Evolutionary conservation across 1,140 invertebrate species (phyloP).

Genomic region (Galleria mellonella): DNA sequence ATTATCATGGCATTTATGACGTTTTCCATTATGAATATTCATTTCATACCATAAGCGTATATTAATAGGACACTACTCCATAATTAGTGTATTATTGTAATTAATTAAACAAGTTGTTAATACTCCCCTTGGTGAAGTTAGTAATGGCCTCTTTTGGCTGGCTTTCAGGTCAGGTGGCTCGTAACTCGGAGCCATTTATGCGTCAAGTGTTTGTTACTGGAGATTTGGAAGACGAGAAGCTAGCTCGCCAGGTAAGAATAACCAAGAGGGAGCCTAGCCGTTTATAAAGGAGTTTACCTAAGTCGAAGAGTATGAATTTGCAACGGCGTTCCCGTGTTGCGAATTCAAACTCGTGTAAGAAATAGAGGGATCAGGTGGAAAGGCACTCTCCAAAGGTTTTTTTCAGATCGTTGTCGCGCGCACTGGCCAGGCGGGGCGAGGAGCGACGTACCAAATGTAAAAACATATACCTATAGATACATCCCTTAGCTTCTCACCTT

Average conservation of each 20-base stretch:
- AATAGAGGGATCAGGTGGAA: conserved; percentile 19
- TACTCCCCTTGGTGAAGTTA: conserved; percentile 14
- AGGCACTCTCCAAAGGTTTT: conserved; percentile 54
- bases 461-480: conserved; percentile 36
- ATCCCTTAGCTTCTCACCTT: background rate
- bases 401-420: conserved; percentile 60
- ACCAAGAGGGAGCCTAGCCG: conserved; percentile 2
- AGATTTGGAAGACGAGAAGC: conserved; percentile 77
- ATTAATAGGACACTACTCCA: background rate
- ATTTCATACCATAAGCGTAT: conserved; percentile 2
- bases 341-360: conserved; percentile 45
- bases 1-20: conserved; percentile 1
- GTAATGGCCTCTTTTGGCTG: conserved; percentile 57
- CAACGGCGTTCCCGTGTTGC: conserved; percentile 29
- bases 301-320: conserved; percentile 54
- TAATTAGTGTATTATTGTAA: background rate
- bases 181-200: conserved; percentile 95
- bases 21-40: background rate
- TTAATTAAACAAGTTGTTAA: background rate
- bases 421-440: conserved; percentile 27
- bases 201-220: conserved; percentile 93
- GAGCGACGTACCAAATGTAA: conserved; percentile 48
- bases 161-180: conserved; percentile 84
- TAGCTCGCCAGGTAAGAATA: conserved; percentile 76
- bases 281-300: conserved; percentile 1